Base-by-base conservation (phyloP, 2,888 invertebrate genomes). In the Caenorhabditis macrosperma region DNA sequence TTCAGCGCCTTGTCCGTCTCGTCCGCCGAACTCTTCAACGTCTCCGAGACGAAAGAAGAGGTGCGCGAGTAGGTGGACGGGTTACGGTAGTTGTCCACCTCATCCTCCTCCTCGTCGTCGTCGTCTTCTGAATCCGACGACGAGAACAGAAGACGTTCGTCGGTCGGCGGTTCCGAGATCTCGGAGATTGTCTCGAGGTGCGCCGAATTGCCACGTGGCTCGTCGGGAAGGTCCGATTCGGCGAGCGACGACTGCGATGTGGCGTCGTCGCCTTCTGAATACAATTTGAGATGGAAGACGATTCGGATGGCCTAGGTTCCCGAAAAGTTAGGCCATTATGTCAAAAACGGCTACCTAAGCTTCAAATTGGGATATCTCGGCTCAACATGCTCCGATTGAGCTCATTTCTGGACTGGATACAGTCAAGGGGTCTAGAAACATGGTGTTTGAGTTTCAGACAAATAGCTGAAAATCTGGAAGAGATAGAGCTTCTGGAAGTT, bases 41-140 rank as follows among this genome's bases (percentile, higher is more conserved):
- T 78, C 48, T 82, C 81, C 38, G 82, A 82, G 4, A 80, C 64
- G 41, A 81, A 82, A 0, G 78, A 72, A 2, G n/a, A n/a, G n/a
- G 78, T 68, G 20, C 81, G 52, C n/a, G 78, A 67, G 35, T 38
- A 67, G 28, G 67, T 46, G 26, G 66, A 71, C 12, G 59, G 24
- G 17, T 30, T 67, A 33, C 64, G 63, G 55, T 63, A 72, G 9
- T 30, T 24, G 26, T n/a, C n/a, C n/a, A n/a, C n/a, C n/a, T 44
- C 41, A 17, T 69, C 46, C 12, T 64, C 69, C n/a, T 76, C 77
- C 2, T 81, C 81, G 10, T 78, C 72, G 4, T 63, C 72, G 15
- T 60, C 66, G 28, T 72, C 68, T 52, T 81, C 81, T 3, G 50
- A 33, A 44, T 81, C 81, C 12, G 76, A 76, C 28, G 78, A 78